phyloP scores from a whole-genome alignment of 2,888 invertebrate genomes.

The Amiota communis region DNA sequence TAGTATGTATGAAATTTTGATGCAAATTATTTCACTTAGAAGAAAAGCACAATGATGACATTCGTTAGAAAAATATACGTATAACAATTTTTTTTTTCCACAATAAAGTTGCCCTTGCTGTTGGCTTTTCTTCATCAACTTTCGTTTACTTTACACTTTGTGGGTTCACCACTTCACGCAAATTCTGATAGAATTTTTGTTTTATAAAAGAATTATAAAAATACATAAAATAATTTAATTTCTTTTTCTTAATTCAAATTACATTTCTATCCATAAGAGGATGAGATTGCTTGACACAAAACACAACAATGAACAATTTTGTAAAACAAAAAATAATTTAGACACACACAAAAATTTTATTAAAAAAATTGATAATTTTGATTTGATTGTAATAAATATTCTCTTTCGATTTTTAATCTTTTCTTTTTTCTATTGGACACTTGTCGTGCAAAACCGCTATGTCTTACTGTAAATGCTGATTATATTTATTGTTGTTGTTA shows the following conservation, averaged over 20 bases:
- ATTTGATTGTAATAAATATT: slow-evolving; percentile 2
- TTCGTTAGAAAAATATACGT: no score
- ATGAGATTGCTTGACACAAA: slow-evolving; percentile 42
- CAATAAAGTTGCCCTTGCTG: no score
- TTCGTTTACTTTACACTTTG: no score
- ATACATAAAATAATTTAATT: slow-evolving; percentile 10
- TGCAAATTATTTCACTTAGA: no score
- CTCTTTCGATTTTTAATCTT: not conserved
- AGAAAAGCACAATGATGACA: no score
- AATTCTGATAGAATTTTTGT: not conserved
- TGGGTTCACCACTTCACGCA: no score
- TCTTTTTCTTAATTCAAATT: not conserved
- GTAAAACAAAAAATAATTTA: not conserved
- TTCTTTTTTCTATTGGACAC: slow-evolving; percentile 10
- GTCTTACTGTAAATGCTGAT: slow-evolving; percentile 19
- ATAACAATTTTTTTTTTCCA: no score
- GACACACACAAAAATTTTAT: not conserved
- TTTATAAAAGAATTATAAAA: not conserved
- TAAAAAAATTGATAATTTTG: not conserved
- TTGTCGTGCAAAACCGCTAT: slow-evolving; percentile 22
- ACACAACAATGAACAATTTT: slow-evolving; percentile 30
- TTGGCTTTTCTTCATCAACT: no score
- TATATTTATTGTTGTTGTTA: slow-evolving; percentile 14
- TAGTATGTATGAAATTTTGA: not conserved
- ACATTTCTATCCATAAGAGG: no score